These are phyloP conservation scores for Gymnopithys bicolor DNA, from an alignment of 2,797 vertebrate genomes.

Conservation along the genomic window DNA sequence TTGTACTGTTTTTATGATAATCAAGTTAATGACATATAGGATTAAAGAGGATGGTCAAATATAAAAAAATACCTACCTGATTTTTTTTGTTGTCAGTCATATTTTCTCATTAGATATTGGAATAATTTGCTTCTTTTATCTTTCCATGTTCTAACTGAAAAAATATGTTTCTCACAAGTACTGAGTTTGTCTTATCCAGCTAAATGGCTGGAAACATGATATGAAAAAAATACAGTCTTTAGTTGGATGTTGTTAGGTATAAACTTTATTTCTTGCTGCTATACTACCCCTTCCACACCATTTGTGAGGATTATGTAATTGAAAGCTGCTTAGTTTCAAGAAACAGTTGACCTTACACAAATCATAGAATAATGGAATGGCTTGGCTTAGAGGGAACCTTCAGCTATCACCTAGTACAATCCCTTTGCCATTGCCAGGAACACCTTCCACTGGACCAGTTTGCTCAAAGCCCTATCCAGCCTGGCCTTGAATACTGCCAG, in stretches of 20 bases:
- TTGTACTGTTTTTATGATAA: background rate
- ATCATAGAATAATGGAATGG: background rate
- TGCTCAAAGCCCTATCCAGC: too few species aligned
- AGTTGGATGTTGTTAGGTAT: background rate
- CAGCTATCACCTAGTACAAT: too few species aligned
- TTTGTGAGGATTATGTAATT: background rate
- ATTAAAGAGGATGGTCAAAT: background rate
- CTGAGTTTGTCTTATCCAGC: background rate
- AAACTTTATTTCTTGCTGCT: background rate
- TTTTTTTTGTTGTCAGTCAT: background rate
- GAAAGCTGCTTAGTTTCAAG: background rate
- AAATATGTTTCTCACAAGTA: background rate
- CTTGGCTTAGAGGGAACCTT: background rate
- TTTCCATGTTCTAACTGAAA: background rate
- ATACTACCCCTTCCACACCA: background rate
- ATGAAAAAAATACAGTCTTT: background rate
- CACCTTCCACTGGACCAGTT: background rate
- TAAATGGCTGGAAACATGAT: background rate
- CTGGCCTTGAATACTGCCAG: background rate
- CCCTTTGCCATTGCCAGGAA: background rate
- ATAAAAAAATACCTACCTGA: background rate
- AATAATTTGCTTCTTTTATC: background rate
- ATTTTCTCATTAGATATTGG: background rate
- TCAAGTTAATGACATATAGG: background rate
- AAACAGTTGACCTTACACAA: background rate